Base-by-base conservation (phyloP, 2,797 vertebrate genomes). In the Dendrocincla tyrannina region DNA sequence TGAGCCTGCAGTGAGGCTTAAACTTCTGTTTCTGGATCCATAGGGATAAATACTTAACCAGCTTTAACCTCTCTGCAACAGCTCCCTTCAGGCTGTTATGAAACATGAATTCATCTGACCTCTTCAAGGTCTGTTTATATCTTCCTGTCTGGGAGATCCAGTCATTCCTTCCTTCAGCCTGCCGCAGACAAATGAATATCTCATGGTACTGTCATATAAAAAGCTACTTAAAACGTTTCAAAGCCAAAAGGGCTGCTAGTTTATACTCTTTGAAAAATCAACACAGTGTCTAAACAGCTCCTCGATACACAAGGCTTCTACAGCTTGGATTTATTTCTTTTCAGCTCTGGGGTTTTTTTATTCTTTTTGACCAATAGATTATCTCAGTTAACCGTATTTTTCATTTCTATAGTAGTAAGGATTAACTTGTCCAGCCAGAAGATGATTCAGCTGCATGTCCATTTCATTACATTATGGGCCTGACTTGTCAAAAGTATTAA, bases 91-190 rank as follows among this genome's bases (percentile, higher is more conserved):
- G 88, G 86, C 94, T 94, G 88, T 93, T 95, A 94, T 93, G 94
- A 96, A 97, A 97, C 94, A 95, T 93, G 93, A 96, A 97, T 97
- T 97, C 80, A 95, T 95, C 94, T 95, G 94, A 96, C 96, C 96
- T 95, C 96, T 93, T 93, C 95, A 95, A 95, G 94, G 95, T 84
- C 96, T 96, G 93, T 93, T 96, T 97, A 97, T 96, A 95, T 96
- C 95, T 97, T 96, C 95, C 95, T 96, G 89, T 96, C 92, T 95
- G 77, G 88, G 70, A 96, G 92, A 96, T 86, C 59, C 92, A 94
- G 93, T 91, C 93, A 90, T 96, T 96, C 91, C 80, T 93, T 88
- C 93, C 88, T 79, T 90, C 88, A 96, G 88, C 83, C 74, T 73
- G 76, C 92, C 12, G 70, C 92, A 96, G 95, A 97, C 88, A 94